Evolutionary conservation across 1,140 invertebrate genomes (phyloP).

Genomic region (Neodiprion lecontei): DNA sequence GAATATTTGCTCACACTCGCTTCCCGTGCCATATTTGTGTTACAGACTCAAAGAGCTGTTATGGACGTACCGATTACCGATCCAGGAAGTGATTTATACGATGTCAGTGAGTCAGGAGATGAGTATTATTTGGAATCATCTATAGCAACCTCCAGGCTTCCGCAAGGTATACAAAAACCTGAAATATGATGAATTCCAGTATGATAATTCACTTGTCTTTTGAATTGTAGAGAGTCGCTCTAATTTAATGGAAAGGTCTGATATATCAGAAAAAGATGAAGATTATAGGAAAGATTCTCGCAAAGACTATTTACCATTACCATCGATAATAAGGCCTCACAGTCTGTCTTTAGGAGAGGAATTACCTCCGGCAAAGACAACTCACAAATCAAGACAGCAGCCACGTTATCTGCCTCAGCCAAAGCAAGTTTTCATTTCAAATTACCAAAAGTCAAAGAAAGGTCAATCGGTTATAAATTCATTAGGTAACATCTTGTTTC

Average conservation of each 20-base stretch:
- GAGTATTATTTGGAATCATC: conserved; percentile 45
- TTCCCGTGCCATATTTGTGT: neutral
- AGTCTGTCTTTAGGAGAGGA: conserved; percentile 64
- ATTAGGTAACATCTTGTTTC: neutral
- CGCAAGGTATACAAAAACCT: conserved; percentile 20
- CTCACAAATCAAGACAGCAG: conserved; percentile 56
- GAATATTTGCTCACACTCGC: neutral
- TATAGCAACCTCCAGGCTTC: conserved; percentile 12
- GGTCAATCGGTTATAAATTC: too few relatives aligned
- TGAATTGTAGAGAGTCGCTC: conserved; percentile 25
- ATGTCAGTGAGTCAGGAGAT: conserved; percentile 60
- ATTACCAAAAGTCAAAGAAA: too few relatives aligned
- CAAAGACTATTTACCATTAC: conserved; percentile 33
- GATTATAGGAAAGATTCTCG: conserved; percentile 18
- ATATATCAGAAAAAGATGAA: conserved; percentile 24
- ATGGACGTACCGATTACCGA: conserved; percentile 64
- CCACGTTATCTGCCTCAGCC: conserved; percentile 58
- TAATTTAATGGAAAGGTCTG: conserved; percentile 11
- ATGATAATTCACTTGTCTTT: neutral
- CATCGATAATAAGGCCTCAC: conserved; percentile 54
- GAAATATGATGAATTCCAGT: conserved; percentile 8
- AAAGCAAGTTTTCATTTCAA: conserved; percentile 46
- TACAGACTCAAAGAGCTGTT: conserved; percentile 44
- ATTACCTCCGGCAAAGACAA: conserved; percentile 49
- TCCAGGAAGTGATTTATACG: conserved; percentile 63